These are phyloP conservation scores for Tenthredo scrophulariae DNA, from an alignment of 2,888 invertebrate species.

Conservation along the genomic window DNA sequence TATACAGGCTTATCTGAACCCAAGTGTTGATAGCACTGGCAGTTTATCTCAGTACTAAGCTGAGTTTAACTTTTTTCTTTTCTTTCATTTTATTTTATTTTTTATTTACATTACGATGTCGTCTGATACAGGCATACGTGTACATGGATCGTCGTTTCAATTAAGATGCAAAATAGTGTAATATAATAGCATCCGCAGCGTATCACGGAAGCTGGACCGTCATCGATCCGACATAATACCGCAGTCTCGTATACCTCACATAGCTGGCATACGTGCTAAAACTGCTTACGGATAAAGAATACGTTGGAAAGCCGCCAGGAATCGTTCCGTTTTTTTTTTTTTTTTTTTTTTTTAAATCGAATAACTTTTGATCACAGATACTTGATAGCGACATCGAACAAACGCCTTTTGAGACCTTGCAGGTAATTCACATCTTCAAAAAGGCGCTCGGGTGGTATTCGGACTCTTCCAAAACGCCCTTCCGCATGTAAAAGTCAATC, in stretches of 20 bases:
- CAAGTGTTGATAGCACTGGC: background rate
- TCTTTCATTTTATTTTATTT: too few relatives aligned
- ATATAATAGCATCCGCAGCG: background rate
- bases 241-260: background rate
- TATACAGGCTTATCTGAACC: background rate
- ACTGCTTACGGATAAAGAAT: background rate
- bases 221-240: constrained; percentile 19
- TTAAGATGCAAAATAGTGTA: background rate
- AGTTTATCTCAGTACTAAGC: background rate
- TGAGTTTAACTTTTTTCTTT: background rate
- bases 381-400: background rate
- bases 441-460: background rate
- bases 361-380: background rate
- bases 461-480: background rate
- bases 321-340: background rate
- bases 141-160: background rate
- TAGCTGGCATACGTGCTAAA: constrained; percentile 7
- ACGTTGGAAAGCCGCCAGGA: background rate
- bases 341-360: background rate
- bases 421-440: background rate
- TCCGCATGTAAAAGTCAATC: background rate
- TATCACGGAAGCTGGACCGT: constrained; percentile 8
- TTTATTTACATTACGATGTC: background rate
- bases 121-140: too few relatives aligned
- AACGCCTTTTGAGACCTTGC: background rate